Percentiles rank a stretch among this genome's conserved stretches.
Conservation (phyloP, 2,113 vertebrate species). For the Arvicanthis niloticus region DNA sequence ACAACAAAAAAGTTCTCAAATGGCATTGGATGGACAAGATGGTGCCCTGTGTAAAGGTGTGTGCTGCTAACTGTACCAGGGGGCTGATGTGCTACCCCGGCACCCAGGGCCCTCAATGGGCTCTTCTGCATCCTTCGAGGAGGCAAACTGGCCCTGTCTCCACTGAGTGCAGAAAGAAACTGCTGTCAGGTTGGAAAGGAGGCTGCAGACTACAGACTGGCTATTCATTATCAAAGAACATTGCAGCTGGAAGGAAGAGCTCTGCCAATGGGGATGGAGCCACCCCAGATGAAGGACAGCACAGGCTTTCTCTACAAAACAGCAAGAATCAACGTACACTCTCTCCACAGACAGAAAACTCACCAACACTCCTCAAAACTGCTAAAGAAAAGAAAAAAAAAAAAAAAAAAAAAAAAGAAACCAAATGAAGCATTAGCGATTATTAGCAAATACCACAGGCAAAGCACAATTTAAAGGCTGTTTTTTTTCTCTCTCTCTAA, state of each 20-base stretch:
- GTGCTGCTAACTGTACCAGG: accelerated
- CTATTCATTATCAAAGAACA: conserved; percentile 87
- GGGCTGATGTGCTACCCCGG: background rate
- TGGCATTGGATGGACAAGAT: background rate
- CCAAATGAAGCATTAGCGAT: conserved; percentile 88
- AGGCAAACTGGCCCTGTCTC: background rate
- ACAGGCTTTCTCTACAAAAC: conserved; percentile 74
- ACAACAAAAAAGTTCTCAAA: background rate
- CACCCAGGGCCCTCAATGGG: background rate
- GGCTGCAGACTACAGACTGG: conserved; percentile 21
- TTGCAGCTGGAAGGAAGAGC: conserved; percentile 84
- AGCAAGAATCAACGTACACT: conserved; percentile 81
- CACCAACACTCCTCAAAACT: conserved; percentile 99
- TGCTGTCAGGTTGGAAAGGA: background rate
- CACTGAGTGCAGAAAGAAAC: background rate
- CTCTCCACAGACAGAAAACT: conserved; percentile 91
- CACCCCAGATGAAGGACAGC: conserved; percentile 66
- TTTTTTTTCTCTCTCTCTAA: conserved; percentile 70
- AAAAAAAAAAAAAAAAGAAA: too few species aligned
- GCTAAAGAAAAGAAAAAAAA: conserved; percentile 94
- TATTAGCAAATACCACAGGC: conserved; percentile 86
- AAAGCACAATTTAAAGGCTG: conserved; percentile 82
- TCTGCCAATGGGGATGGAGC: conserved; percentile 69
- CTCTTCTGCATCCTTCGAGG: background rate
- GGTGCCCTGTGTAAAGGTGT: background rate